A percentile compares a stretch with the other conserved stretches of the same genome.
These are phyloP conservation scores for Pteronotus mesoamericanus DNA, from an alignment of 2,797 vertebrate species.

Conservation along the genomic window DNA sequence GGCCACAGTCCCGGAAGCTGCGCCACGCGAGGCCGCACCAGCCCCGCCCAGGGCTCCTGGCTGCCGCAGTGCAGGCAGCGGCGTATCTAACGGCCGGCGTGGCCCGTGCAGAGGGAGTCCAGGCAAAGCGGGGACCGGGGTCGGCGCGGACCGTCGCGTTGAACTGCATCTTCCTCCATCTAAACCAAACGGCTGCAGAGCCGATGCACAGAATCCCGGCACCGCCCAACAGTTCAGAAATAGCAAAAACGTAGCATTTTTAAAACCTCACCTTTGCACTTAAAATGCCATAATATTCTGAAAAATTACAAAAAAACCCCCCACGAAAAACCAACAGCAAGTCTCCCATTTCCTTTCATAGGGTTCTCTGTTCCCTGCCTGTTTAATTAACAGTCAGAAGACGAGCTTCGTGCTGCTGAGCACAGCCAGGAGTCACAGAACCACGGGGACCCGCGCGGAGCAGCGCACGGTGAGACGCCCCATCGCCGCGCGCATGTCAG, in stretches of 20 bases:
- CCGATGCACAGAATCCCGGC: neutral
- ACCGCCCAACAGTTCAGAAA: neutral
- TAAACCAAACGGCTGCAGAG: neutral
- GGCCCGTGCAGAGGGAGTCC: neutral
- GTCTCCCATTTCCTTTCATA: neutral
- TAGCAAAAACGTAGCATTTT: neutral
- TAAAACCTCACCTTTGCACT: neutral
- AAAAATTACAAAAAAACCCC: neutral
- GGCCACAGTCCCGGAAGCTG: neutral
- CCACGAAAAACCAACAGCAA: neutral
- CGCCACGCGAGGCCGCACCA: neutral
- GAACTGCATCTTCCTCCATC: neutral
- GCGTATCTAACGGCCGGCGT: too few relatives aligned
- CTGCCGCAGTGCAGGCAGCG: too few relatives aligned
- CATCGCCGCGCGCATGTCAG: neutral
- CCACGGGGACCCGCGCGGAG: too few relatives aligned
- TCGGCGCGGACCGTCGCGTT: neutral
- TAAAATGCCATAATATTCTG: neutral
- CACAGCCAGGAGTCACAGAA: neutral
- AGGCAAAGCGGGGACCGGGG: neutral
- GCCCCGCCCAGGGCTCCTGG: too few relatives aligned
- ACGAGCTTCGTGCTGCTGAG: too few relatives aligned
- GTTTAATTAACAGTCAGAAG: too few relatives aligned
- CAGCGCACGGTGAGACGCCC: too few relatives aligned
- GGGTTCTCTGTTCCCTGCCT: neutral